Conservation (phyloP, 2,113 vertebrate genomes). For the Phasianus colchicus region DNA sequence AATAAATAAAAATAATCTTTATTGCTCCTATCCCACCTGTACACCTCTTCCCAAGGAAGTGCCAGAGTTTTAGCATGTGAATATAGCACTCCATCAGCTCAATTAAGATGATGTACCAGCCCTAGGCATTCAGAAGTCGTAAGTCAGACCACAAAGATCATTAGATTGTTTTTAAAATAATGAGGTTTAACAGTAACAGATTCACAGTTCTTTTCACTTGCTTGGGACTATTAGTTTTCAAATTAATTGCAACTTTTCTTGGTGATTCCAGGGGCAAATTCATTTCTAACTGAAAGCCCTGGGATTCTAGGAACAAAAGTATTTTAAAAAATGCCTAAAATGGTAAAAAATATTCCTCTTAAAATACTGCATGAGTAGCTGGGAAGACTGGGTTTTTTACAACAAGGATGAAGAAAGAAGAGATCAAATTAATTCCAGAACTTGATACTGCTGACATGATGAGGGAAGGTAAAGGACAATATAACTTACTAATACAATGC, state of each 20-base stretch:
- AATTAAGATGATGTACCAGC: neutral
- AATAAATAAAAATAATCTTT: neutral
- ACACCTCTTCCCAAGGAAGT: neutral
- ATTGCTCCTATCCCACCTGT: neutral
- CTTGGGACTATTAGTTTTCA: neutral
- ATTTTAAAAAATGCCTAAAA: neutral
- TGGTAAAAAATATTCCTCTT: neutral
- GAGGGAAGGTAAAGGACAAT: slow-evolving; percentile 36
- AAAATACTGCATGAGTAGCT: neutral
- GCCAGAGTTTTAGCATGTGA: neutral
- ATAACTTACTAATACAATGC: neutral
- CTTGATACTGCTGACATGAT: neutral
- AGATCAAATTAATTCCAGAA: slow-evolving; percentile 52
- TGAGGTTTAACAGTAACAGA: neutral
- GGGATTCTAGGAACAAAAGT: neutral
- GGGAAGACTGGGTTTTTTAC: neutral
- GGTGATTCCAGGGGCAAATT: neutral
- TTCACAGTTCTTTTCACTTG: neutral
- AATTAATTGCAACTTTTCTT: neutral
- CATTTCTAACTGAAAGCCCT: neutral
- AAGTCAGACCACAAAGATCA: neutral
- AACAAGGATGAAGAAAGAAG: neutral
- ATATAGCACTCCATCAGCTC: neutral
- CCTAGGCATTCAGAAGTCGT: neutral
- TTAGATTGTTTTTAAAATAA: neutral